phyloP scores from a whole-genome alignment of 2,113 vertebrate species.

The Cichladusa arquata region DNA sequence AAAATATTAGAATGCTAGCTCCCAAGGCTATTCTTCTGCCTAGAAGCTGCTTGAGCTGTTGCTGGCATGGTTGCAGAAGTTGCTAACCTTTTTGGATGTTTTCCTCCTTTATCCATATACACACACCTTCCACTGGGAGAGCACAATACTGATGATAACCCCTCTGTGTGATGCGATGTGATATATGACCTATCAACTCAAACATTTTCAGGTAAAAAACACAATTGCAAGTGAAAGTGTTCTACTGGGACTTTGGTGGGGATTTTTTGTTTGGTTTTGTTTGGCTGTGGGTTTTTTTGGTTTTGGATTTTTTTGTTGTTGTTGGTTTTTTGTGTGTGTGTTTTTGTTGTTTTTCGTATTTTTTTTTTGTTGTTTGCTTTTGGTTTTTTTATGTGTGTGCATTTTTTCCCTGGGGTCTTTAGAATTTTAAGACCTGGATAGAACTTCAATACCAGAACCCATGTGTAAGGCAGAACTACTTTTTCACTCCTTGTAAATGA shows the following conservation, averaged over 20 bases:
- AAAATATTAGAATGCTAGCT: background rate
- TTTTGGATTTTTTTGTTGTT: background rate
- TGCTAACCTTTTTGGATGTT: background rate
- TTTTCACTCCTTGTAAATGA: background rate
- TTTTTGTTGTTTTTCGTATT: too few relatives aligned
- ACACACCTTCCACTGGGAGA: background rate
- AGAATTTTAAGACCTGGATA: background rate
- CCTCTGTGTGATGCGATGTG: too few relatives aligned
- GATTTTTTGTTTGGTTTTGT: background rate
- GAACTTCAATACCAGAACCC: background rate
- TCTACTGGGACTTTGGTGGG: background rate
- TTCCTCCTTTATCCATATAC: background rate
- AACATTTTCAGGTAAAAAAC: background rate
- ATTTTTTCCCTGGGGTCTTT: accelerated
- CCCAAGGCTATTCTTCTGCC: background rate
- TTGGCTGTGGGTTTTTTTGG: too few relatives aligned
- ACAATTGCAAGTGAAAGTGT: background rate
- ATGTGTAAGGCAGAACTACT: background rate
- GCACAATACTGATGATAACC: background rate
- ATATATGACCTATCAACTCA: background rate
- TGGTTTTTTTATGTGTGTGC: too few relatives aligned
- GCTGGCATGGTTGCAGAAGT: background rate
- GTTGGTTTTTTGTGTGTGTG: too few relatives aligned
- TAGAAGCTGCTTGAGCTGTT: background rate
- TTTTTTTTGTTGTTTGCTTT: too few relatives aligned